A percentile compares a stretch with the other conserved stretches of the same genome.
These are phyloP conservation scores for Cathartes aura DNA, from an alignment of 2,113 vertebrate genomes.

Conservation along the genomic window DNA sequence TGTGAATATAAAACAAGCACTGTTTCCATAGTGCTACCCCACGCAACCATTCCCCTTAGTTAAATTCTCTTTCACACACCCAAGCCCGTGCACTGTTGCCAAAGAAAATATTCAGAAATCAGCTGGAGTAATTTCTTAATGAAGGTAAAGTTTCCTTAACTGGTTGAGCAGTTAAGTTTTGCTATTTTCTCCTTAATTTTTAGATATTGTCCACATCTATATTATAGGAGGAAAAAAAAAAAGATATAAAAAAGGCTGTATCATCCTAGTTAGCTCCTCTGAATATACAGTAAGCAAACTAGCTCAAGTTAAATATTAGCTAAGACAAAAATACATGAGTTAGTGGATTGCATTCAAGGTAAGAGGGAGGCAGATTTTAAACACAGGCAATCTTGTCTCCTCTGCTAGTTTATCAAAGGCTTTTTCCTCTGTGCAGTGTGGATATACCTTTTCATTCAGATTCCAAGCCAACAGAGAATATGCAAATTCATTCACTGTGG, in stretches of 20 bases:
- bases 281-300: background rate
- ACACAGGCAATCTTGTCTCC: background rate
- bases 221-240: too few species aligned
- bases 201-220: background rate
- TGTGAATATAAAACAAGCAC: background rate
- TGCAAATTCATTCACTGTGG: background rate
- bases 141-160: background rate
- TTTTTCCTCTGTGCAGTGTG: background rate
- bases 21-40: background rate
- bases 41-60: background rate
- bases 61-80: background rate
- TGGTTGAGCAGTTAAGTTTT: background rate
- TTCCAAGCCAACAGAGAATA: background rate
- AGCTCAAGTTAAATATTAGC: background rate
- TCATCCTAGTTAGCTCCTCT: background rate
- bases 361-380: background rate
- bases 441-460: background rate
- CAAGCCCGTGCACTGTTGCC: background rate
- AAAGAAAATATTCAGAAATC: background rate
- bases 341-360: background rate
- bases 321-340: background rate
- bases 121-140: background rate
- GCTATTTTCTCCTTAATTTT: background rate
- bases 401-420: background rate
- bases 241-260: background rate